Evolutionary conservation across 1,140 invertebrate species (phyloP), one percentile per base, ranked within the genome.

Genomic region (Camponotus floridanus): DNA sequence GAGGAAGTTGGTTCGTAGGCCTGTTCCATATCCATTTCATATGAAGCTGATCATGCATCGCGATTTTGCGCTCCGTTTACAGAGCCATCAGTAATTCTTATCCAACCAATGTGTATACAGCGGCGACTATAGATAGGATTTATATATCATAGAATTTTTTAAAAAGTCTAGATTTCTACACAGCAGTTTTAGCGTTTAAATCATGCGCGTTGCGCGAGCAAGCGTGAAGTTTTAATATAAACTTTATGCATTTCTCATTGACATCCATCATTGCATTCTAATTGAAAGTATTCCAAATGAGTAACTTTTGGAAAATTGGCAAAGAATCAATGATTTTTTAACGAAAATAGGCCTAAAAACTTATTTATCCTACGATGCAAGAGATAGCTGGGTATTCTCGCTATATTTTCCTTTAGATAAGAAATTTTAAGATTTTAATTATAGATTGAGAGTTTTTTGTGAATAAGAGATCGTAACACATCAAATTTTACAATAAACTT

Each of bases 1-100:
- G 94, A 95, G 86, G 94, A 95, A 87, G 94, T 95, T 57, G 93
- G 93, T 70, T 94, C 94, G 87, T 95, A 95, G 89, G 68, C 88
- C 76, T 87, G 80, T 78, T 87, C 64, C 78, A 70, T 85, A 89
- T 85, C 65, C 45, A 78, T 57, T 79, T 55, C 76, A 64, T 80
- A 78, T 15, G n/a, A n/a, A n/a, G 21, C 73, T 85, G 76, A 79
- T 68, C 81, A 80, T 51, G 71, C 68, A 80, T 74, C 73, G 67
- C 73, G 67, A 87, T 86, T 83, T 90, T 36, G 70, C 68, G 87
- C 86, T 88, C 88, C 51, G 67, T 61, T 36, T 79, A 42, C 78
- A 68, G 86, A 85, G 61, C 64, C 51, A 79, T 76, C 31, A 84
- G 79, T 85, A 85, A 79, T 61, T 83, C 68, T 90, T 90, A 90